phyloP scores from a whole-genome alignment of 1,140 invertebrate genomes.

The Philopotamus ludificatus region DNA sequence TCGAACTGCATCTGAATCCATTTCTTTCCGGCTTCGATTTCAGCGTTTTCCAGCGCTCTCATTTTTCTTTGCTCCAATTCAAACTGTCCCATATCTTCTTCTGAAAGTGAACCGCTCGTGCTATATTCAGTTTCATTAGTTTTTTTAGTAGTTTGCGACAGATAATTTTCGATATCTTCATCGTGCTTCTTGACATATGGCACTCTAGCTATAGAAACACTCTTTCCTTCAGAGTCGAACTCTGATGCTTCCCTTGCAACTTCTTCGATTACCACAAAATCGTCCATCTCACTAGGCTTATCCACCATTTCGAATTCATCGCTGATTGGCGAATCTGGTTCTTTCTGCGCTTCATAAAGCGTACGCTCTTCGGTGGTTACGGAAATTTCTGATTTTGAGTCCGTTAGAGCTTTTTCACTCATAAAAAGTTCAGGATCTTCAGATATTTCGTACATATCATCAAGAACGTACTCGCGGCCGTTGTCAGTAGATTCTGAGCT shows the following conservation, averaged over 20 bases:
- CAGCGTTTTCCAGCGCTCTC: slow-evolving; percentile 57
- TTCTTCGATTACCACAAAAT: slow-evolving; percentile 84
- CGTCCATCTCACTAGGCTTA: slow-evolving; percentile 80
- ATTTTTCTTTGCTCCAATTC: slow-evolving; percentile 71
- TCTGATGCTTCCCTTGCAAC: slow-evolving; percentile 80
- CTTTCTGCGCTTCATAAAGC: slow-evolving; percentile 55
- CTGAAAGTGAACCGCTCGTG: slow-evolving; percentile 57
- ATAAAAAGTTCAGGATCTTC: slow-evolving; percentile 57
- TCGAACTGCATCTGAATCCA: slow-evolving; percentile 88
- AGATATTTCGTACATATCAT: slow-evolving; percentile 58
- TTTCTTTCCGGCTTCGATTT: slow-evolving; percentile 75
- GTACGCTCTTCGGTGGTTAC: slow-evolving; percentile 58
- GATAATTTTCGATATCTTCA: slow-evolving; percentile 72
- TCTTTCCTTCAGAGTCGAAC: slow-evolving; percentile 76
- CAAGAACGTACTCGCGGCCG: slow-evolving; percentile 61
- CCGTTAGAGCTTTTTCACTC: slow-evolving; percentile 47
- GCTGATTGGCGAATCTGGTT: slow-evolving; percentile 75
- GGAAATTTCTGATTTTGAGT: slow-evolving; percentile 56
- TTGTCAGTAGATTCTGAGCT: slow-evolving; percentile 65
- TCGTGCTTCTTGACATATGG: slow-evolving; percentile 64
- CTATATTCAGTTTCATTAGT: slow-evolving; percentile 60
- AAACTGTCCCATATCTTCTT: slow-evolving; percentile 66
- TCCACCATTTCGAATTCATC: slow-evolving; percentile 89
- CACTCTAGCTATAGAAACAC: slow-evolving; percentile 63
- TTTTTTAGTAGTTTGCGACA: slow-evolving; percentile 55